phyloP scores from a whole-genome alignment of 2,888 invertebrate species.

The Archaeoteleia sp. region DNA sequence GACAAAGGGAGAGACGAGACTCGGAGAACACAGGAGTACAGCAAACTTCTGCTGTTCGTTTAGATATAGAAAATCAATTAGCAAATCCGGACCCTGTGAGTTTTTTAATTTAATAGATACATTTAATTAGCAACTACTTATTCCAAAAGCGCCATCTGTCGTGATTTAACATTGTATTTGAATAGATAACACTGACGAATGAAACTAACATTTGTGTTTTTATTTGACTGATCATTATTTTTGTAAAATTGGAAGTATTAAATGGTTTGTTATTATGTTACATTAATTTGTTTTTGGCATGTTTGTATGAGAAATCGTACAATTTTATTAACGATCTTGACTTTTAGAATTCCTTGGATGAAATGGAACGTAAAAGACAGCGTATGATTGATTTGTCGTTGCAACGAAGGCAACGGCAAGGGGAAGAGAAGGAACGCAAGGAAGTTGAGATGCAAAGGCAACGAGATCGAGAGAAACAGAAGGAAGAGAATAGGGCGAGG shows the following conservation, averaged over 20 bases:
- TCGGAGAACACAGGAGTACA: slow-evolving; percentile 19
- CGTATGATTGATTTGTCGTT: slow-evolving; percentile 91
- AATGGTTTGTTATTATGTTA: slow-evolving; percentile 16
- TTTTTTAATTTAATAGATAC: no score
- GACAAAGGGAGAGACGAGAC: slow-evolving; percentile 62
- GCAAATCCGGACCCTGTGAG: slow-evolving; percentile 82
- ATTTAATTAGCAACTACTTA: no score
- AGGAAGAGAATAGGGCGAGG: slow-evolving; percentile 83
- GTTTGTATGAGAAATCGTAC: no score
- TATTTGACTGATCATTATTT: slow-evolving; percentile 5
- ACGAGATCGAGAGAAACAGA: slow-evolving; percentile 84
- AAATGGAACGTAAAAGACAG: slow-evolving; percentile 95
- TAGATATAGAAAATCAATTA: slow-evolving; percentile 82
- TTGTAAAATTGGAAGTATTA: no score
- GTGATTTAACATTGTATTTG: no score
- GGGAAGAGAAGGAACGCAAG: slow-evolving; percentile 88
- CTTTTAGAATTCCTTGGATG: slow-evolving; percentile 87
- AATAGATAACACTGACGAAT: no score
- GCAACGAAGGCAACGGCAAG: slow-evolving; percentile 92
- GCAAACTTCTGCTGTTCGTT: slow-evolving; percentile 76
- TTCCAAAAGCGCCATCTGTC: no score
- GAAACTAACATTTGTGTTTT: no score
- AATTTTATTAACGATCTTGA: no score
- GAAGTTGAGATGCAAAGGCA: slow-evolving; percentile 88
- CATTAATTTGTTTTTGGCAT: slow-evolving; percentile 24